Conservation (phyloP, 2,888 invertebrate genomes). For the Eurytoma adleriae region DNA sequence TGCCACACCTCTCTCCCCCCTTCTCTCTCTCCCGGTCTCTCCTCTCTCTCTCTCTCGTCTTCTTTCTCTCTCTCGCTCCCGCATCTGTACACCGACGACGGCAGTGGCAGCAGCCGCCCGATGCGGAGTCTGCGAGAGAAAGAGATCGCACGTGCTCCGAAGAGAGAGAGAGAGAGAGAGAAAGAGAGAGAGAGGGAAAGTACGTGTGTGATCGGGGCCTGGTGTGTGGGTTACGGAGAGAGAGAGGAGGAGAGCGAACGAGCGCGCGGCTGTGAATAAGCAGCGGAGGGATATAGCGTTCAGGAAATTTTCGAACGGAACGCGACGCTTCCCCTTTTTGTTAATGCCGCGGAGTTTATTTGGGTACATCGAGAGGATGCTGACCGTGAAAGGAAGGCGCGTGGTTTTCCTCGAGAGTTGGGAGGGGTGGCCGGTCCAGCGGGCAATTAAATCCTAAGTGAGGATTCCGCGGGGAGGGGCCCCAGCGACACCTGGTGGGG, state of each 20-base stretch:
- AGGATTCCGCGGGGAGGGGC: background rate
- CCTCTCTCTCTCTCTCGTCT: slow-evolving; percentile 21
- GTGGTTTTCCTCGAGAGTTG: background rate
- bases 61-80: slow-evolving; percentile 44
- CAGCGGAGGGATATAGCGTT: slow-evolving; percentile 11
- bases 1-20: slow-evolving; percentile 35
- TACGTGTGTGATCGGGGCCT: background rate
- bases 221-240: background rate
- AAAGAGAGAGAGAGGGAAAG: slow-evolving; percentile 13
- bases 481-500: slow-evolving; percentile 5
- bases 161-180: slow-evolving; percentile 34
- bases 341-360: slow-evolving; percentile 16
- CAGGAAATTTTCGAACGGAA: slow-evolving; percentile 43
- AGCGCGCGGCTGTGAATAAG: slow-evolving; percentile 23
- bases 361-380: slow-evolving; percentile 3
- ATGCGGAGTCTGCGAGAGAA: slow-evolving; percentile 52
- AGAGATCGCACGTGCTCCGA: slow-evolving; percentile 53
- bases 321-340: slow-evolving; percentile 12
- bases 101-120: slow-evolving; percentile 29
- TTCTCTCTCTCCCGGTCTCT: slow-evolving; percentile 42
- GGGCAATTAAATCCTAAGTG: slow-evolving; percentile 24
- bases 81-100: slow-evolving; percentile 19
- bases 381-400: background rate
- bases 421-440: background rate
- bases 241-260: slow-evolving; percentile 10